Evolutionary conservation across 2,888 invertebrate genomes (phyloP), one percentile per base, ranked within the genome.

Genomic region (Eupithecia centaureata): DNA sequence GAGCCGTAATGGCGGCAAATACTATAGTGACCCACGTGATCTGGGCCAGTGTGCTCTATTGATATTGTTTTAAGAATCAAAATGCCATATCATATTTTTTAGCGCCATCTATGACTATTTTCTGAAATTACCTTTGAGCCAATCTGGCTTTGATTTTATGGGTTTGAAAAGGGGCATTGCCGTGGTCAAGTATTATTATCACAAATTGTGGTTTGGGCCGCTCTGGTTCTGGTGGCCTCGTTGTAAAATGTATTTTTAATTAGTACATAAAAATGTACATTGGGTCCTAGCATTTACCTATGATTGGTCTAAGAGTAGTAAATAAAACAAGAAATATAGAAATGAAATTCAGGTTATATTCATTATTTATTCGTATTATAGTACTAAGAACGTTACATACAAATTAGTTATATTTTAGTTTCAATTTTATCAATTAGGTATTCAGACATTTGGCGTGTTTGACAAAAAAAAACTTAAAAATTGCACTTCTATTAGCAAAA

Each of bases 1-100:
- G 69, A 69, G 65, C 65, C 69, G 65, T 65, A 69, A 62, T 65
- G 62, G 62, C 65, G 62, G 62, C 58, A 69, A 69, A 65, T 65
- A 57, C 59, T 52, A 62, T 65, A 65, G 56, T 69, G 63, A 61
- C 65, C 54, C 65, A 69, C 38, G 68, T 65, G 68, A 65, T 65
- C 68, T 65, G 68, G 68, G 68, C 47, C 47, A 47, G 2, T 22
- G 3, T 47, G 47, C 47, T 47, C 47, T 47, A 47, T 47, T 47
- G 1, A 47, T 47, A 47, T 47, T 18, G 10, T 18, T 15, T 18
- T 47, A 47, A 47, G 22, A 47, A 47, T 47, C n/a, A 18, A 47
- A 47, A 47, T 47, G 47, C 47, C 47, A 47, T 18, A 47, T 18
- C 47, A 10, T 8, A 8, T 47, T 47, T 47, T 47, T 18, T 47